Percentiles rank a stretch among this genome's conserved stretches.
phyloP scores from a whole-genome alignment of 2,888 invertebrate genomes.

The Metallyticus violacea region DNA sequence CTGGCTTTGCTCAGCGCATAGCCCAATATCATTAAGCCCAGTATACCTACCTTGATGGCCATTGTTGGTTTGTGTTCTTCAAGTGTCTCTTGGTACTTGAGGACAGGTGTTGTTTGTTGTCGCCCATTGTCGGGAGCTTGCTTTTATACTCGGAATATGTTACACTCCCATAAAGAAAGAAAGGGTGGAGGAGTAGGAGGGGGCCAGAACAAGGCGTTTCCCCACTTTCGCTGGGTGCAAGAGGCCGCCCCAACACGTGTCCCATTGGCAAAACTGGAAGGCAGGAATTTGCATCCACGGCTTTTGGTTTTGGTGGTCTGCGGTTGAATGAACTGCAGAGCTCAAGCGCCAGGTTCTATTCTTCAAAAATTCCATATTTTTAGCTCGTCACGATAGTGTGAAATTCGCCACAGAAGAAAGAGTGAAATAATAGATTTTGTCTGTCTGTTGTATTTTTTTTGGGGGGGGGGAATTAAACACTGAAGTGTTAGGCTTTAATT shows the following conservation, averaged over 20 bases:
- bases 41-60: not conserved
- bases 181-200: slow-evolving; percentile 29
- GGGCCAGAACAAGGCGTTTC: slow-evolving; percentile 1
- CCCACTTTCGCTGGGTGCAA: not conserved
- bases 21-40: too few species aligned
- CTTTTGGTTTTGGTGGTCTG: not conserved
- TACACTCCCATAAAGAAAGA: slow-evolving; percentile 23
- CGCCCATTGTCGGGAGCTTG: not conserved
- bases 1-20: not conserved
- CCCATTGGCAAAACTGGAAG: not conserved
- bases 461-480: too few species aligned
- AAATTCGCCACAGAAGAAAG: too few species aligned
- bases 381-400: too few species aligned
- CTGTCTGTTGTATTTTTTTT: too few species aligned
- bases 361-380: too few species aligned
- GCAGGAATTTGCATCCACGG: not conserved
- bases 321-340: not conserved
- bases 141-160: not conserved
- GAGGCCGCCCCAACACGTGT: not conserved
- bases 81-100: not conserved
- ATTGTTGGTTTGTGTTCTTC: not conserved
- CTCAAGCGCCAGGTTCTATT: not conserved
- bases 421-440: too few species aligned
- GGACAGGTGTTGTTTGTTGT: not conserved
- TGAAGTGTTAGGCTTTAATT: too few species aligned